These are phyloP conservation scores for Erannis defoliaria DNA, from an alignment of 2,888 invertebrate genomes.

Conservation along the genomic window DNA sequence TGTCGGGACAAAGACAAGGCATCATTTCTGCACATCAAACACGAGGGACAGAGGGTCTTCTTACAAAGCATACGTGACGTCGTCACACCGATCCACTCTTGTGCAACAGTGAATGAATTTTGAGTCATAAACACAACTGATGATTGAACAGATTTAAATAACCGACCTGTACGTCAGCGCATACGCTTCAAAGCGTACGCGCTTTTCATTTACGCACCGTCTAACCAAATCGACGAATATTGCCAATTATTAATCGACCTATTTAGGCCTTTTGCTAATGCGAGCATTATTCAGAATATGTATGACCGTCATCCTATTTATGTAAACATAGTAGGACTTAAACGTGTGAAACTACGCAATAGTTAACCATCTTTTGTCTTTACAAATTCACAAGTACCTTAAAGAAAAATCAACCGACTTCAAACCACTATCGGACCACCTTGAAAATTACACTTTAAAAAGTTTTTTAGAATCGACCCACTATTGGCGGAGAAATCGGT, in stretches of 20 bases:
- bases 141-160: neutral
- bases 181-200: neutral
- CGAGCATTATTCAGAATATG: neutral
- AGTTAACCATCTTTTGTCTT: no score
- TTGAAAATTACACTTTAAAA: no score
- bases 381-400: no score
- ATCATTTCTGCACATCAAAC: no score
- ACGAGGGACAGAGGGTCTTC: neutral
- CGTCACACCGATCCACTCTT: neutral
- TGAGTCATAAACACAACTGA: neutral
- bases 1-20: no score
- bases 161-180: neutral
- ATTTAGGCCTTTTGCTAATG: neutral
- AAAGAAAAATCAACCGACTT: no score
- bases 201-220: conserved; percentile 1
- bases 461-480: no score
- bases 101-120: no score
- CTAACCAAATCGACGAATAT: conserved; percentile 9
- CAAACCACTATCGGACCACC: no score
- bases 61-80: no score
- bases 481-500: no score
- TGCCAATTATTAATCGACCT: neutral
- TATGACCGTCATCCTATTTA: neutral
- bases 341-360: no score
- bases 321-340: neutral